phyloP scores from a whole-genome alignment of 2,888 invertebrate genomes.

The Xestobium rufovillosum region DNA sequence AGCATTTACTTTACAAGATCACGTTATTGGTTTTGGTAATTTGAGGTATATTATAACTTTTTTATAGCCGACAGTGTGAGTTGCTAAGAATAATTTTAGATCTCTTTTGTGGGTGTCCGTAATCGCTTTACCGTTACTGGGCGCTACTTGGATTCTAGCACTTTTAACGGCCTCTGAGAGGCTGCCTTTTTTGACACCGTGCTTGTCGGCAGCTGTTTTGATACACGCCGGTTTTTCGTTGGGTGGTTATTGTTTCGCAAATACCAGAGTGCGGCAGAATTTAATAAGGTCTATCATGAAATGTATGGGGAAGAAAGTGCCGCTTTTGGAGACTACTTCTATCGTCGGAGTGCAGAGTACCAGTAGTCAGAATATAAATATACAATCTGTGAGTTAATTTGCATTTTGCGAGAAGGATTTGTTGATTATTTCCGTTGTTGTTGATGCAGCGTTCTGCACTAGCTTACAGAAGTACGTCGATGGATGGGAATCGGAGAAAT shows the following conservation, averaged over 20 bases:
- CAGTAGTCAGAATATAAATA: constrained; percentile 69
- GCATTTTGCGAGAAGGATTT: too few relatives aligned
- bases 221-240: constrained; percentile 77
- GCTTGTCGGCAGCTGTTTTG: constrained; percentile 69
- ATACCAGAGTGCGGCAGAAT: constrained; percentile 75
- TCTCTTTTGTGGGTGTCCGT: constrained; percentile 83
- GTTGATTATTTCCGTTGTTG: too few relatives aligned
- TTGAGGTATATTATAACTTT: constrained; percentile 48
- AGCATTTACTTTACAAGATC: constrained; percentile 84
- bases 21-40: constrained; percentile 80
- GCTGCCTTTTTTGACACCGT: constrained; percentile 63
- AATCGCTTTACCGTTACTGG: constrained; percentile 75
- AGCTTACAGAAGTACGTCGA: constrained; percentile 66
- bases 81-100: constrained; percentile 41
- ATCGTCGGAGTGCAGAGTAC: constrained; percentile 57
- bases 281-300: constrained; percentile 57
- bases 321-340: constrained; percentile 66
- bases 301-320: constrained; percentile 76
- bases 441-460: constrained; percentile 77
- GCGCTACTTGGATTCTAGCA: constrained; percentile 80
- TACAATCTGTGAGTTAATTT: constrained; percentile 45
- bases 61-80: background rate
- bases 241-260: constrained; percentile 81
- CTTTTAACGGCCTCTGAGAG: constrained; percentile 70
- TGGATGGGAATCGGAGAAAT: constrained; percentile 60